These are phyloP conservation scores for Conus betulinus DNA, from an alignment of 1,140 invertebrate species.

Conservation along the genomic window DNA sequence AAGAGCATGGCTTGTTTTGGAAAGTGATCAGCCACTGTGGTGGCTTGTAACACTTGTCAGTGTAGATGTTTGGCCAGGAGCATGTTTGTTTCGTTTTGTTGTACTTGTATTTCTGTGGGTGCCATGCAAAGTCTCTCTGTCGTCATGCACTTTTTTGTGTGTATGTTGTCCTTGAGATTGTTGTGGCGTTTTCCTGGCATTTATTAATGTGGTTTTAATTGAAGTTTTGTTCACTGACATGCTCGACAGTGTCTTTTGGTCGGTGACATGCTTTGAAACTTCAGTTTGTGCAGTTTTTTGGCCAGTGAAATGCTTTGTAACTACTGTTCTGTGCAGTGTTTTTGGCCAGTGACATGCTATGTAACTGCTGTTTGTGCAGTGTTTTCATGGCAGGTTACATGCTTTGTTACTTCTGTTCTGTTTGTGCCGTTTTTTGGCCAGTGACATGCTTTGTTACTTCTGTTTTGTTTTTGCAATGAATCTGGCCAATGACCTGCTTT, in stretches of 20 bases:
- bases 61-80: background rate
- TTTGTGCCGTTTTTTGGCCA: background rate
- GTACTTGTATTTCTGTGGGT: too few relatives aligned
- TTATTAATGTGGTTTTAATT: too few relatives aligned
- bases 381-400: background rate
- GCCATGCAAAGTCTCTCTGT: too few relatives aligned
- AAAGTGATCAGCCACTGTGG: background rate
- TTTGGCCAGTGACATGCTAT: background rate
- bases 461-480: background rate
- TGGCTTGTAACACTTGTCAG: background rate
- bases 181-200: too few relatives aligned
- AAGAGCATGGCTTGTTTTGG: background rate
- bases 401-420: background rate
- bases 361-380: background rate
- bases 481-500: background rate
- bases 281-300: too few relatives aligned
- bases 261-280: background rate
- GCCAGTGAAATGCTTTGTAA: too few relatives aligned
- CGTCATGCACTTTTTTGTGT: background rate
- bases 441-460: background rate
- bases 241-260: background rate
- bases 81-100: too few relatives aligned
- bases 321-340: background rate
- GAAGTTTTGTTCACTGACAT: too few relatives aligned
- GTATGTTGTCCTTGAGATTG: background rate